phyloP scores from a whole-genome alignment of 2,888 invertebrate species.

The Pachydiplax longipennis region DNA sequence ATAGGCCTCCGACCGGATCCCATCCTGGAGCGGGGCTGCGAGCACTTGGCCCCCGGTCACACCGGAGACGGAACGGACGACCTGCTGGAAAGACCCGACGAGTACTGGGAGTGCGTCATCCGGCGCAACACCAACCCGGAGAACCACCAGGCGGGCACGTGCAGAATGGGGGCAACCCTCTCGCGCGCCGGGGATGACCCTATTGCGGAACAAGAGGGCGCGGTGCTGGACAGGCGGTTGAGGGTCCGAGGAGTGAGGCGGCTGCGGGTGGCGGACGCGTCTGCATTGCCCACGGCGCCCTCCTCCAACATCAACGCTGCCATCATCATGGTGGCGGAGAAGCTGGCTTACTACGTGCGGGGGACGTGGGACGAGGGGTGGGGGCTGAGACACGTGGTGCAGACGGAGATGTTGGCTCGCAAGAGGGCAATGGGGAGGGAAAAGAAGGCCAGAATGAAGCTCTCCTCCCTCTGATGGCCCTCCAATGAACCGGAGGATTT shows the following conservation, averaged over 20 bases:
- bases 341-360: constrained; percentile 4
- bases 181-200: neutral
- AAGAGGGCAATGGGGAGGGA: neutral
- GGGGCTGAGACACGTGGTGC: neutral
- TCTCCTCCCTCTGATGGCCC: neutral
- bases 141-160: constrained; percentile 24
- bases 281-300: neutral
- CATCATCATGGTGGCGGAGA: neutral
- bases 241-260: constrained; percentile 9
- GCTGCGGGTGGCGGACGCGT: constrained; percentile 10
- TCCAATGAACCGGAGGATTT: no score
- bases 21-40: neutral
- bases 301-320: constrained; percentile 30
- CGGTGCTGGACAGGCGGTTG: neutral
- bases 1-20: neutral
- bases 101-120: neutral
- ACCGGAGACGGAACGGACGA: constrained; percentile 1
- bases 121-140: constrained; percentile 4
- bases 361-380: constrained; percentile 16
- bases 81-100: neutral
- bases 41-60: neutral
- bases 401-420: no score
- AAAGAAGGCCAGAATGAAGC: neutral
- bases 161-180: constrained; percentile 1
- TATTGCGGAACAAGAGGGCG: neutral